Evolutionary conservation across 2,888 invertebrate genomes (phyloP).

Genomic region (Drosophila maculinotata): DNA sequence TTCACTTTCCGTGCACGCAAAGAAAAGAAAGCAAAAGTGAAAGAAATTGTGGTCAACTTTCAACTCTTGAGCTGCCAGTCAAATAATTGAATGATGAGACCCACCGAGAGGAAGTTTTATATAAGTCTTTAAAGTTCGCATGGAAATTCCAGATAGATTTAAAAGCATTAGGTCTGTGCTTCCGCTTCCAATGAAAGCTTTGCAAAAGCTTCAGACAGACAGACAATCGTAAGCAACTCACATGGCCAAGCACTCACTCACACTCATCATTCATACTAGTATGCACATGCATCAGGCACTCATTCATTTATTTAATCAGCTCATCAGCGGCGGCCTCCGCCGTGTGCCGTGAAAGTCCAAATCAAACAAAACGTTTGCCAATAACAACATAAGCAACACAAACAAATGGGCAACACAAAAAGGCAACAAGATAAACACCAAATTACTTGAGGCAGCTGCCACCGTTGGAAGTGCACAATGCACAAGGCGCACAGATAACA

Average conservation of each 20-base stretch:
- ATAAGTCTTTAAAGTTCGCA: constrained; percentile 7
- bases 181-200: constrained; percentile 14
- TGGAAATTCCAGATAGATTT: neutral
- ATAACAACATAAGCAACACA: constrained; percentile 11
- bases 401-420: constrained; percentile 21
- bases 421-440: constrained; percentile 23
- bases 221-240: constrained; percentile 11
- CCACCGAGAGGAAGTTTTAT: constrained; percentile 30
- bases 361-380: constrained; percentile 62
- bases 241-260: constrained; percentile 20
- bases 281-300: constrained; percentile 17
- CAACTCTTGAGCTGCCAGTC: constrained; percentile 14
- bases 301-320: constrained; percentile 38
- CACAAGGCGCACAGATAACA: constrained; percentile 29
- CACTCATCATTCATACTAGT: constrained; percentile 34
- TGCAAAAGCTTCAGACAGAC: constrained; percentile 10
- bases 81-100: neutral
- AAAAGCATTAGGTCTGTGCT: neutral
- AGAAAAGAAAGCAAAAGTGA: constrained; percentile 59
- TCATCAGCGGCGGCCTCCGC: constrained; percentile 12
- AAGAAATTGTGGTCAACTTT: constrained; percentile 33
- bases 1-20: constrained; percentile 50
- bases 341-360: constrained; percentile 60
- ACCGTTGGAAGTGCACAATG: constrained; percentile 14
- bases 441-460: constrained; percentile 16